Base-by-base conservation (phyloP, 2,888 invertebrate genomes). In the Teleogryllus oceanicus region DNA sequence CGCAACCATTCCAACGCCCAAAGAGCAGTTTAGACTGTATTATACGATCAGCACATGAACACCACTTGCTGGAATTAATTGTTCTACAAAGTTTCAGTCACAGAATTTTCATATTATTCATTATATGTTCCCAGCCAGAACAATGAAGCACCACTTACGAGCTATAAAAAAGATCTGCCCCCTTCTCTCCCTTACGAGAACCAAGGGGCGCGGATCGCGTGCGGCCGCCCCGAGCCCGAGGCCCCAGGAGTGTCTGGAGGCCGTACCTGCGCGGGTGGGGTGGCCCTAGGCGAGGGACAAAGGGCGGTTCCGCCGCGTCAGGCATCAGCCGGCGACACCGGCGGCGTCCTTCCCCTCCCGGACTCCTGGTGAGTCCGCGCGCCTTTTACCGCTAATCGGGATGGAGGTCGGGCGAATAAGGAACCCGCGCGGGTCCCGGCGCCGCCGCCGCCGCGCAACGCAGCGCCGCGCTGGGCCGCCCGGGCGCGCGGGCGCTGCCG, bases 321-420 rank as follows among this genome's bases (percentile, higher is more conserved):
- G 62, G 16, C 62, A 13, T 62, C 62, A 4, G 62, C 11, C 62
- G 13, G 62, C 5, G 62, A n/a, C n/a, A 18, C 16, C 62, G 16
- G 62, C 62, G 62, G n/a, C 62, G 62, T 62, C 62, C 16, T 13
- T 37, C 37, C 37, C 37, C 37, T 37, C 37, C 37, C 37, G 37
- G 37, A 37, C 37, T 37, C 37, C 37, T 37, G 37, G 37, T 37
- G 37, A 37, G 37, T 37, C 37, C 37, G 4, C 62, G 62, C 62
- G 62, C 62, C n/a, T 13, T 62, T 62, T 62, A 62, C 62, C 62
- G 62, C 62, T 62, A 62, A 62, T 62, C 62, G 62, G 62, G 62
- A 62, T 62, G 62, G 62, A 62, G 62, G 62, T 62, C 62, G 62
- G 62, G 62, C 62, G 62, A 18, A 62, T 62, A 62, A 62, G 62